Base-by-base conservation (phyloP, 2,888 invertebrate species). In the Tenthredo scrophulariae region DNA sequence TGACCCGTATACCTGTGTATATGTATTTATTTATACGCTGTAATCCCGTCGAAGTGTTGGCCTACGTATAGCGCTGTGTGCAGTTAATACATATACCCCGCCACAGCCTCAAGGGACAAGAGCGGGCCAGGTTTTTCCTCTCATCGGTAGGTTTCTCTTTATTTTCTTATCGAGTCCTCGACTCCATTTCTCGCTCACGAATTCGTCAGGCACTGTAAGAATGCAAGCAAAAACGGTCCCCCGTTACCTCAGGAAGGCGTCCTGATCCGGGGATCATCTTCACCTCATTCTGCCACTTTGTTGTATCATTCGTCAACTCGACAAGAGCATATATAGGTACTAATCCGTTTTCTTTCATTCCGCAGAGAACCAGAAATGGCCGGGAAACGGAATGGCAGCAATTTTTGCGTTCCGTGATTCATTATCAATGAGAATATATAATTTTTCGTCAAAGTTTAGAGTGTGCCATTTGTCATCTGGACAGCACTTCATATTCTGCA, bases 1-100 rank as follows among this genome's bases (percentile, higher is more conserved):
- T 91, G 91, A 91, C 91, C 89, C 89, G 88, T 83, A 72, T 67
- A 29, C 67, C 33, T 79, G 43, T 40, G 40, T 54, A 33, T 77
- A 26, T 29, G 62, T 79, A 79, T 80, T 80, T 80, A 80, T 80
- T 83, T 83, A 83, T 83, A 67, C 67, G 43, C 40, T 80, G 33
- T 22, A 33, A 37, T n/a, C 40, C 18, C 15, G 50, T 29, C 9
- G 7, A 33, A 77, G 46, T 62, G 26, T 54, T 54, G n/a, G 77
- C 15, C 77, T 9, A 9, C 54, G 77, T 26, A 40, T 40, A 46
- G n/a, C 54, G n/a, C 26, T 54, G 15, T 50, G 46, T 50, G 77
- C 22, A 74, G 43, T 74, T 74, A 18, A 26, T 67, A 26, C 67
- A 67, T 67, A 33, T 67, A 74, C 43, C 43, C 6, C 22, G 72